Conservation (phyloP, 2,797 vertebrate species). For the Artibeus lituratus region DNA sequence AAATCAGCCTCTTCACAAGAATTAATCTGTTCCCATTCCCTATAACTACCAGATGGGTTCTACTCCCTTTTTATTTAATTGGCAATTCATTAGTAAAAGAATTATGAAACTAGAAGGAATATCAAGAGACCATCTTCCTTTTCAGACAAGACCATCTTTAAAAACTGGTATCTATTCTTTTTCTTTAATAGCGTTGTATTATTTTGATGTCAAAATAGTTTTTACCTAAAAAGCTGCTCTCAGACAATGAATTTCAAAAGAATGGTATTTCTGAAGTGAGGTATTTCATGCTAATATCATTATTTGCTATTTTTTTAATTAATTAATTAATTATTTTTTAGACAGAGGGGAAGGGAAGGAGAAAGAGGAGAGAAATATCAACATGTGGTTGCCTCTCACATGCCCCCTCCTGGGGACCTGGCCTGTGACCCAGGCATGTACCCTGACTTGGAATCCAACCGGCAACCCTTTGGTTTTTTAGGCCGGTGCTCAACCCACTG, state of each 20-base stretch:
- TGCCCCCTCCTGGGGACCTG: no score
- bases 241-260: neutral
- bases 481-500: no score
- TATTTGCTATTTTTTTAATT: neutral
- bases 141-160: neutral
- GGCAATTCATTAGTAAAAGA: conserved; percentile 1
- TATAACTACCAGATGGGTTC: neutral
- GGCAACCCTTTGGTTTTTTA: no score
- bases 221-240: neutral
- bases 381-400: no score
- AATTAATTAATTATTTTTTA: no score
- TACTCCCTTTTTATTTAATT: neutral
- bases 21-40: neutral
- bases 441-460: no score
- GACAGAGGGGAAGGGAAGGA: no score
- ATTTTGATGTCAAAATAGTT: neutral
- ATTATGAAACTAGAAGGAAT: neutral
- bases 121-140: neutral
- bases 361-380: no score
- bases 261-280: neutral
- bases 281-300: neutral
- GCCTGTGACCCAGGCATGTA: no score
- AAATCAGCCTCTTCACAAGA: neutral
- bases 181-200: neutral
- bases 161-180: neutral